A percentile compares a stretch with the other conserved stretches of the same genome.
These are phyloP conservation scores for Puma concolor DNA, from an alignment of 2,113 vertebrate species.

Conservation along the genomic window DNA sequence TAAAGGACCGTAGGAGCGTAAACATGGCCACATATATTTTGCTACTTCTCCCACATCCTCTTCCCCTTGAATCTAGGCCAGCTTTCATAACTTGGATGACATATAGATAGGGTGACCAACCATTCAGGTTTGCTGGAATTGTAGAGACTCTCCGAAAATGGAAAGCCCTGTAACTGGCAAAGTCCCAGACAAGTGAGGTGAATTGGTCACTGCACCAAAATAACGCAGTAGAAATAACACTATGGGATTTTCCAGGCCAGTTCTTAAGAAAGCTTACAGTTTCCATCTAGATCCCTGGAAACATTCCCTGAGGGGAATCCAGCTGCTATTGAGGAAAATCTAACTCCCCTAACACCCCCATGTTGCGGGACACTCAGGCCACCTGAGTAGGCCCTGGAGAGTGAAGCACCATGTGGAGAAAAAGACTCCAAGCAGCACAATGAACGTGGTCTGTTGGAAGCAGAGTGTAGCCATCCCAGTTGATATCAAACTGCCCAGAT, in stretches of 20 bases:
- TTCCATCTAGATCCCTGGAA: neutral
- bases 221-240: neutral
- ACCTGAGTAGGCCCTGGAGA: neutral
- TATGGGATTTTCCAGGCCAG: neutral
- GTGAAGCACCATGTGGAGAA: neutral
- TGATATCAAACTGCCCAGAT: neutral
- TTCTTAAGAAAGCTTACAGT: neutral
- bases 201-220: neutral
- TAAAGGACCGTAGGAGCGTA: neutral
- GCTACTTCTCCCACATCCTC: neutral
- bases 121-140: neutral
- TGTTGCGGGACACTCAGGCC: neutral
- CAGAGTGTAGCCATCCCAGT: neutral
- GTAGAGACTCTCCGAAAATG: neutral
- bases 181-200: neutral
- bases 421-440: neutral
- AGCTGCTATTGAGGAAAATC: neutral
- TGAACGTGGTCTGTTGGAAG: neutral
- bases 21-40: neutral
- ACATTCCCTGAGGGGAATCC: neutral
- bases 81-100: neutral
- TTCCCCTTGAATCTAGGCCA: neutral
- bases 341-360: neutral
- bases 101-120: accelerated
- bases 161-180: neutral